phyloP scores from a whole-genome alignment of 2,888 invertebrate genomes.

The Trichogramma dendrolimi region DNA sequence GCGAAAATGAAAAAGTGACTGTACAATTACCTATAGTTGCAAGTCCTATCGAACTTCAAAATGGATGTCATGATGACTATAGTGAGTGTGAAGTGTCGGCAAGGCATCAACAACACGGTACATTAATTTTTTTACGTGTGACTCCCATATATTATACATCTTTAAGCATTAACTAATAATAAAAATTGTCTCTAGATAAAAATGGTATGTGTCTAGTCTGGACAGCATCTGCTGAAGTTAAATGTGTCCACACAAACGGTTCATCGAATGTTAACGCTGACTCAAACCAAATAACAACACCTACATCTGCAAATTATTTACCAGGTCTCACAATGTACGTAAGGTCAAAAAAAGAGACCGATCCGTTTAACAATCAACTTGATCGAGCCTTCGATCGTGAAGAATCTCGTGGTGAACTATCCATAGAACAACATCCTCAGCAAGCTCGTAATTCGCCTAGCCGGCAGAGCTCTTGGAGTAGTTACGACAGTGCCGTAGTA shows the following conservation, averaged over 20 bases:
- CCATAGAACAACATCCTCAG: slow-evolving; percentile 37
- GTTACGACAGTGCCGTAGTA: slow-evolving; percentile 73
- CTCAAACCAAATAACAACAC: slow-evolving; percentile 24
- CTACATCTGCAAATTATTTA: slow-evolving; percentile 11
- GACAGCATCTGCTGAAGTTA: slow-evolving; percentile 52
- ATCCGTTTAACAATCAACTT: slow-evolving; percentile 67
- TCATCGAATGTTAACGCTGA: not conserved
- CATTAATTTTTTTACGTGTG: not conserved
- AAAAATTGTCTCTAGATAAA: slow-evolving; percentile 26
- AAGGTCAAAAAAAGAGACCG: slow-evolving; percentile 52
- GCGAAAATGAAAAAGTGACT: slow-evolving; percentile 5
- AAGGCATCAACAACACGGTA: too few species aligned
- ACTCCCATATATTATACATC: slow-evolving; percentile 25
- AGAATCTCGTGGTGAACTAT: slow-evolving; percentile 55
- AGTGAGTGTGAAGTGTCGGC: too few species aligned
- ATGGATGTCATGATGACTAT: too few species aligned
- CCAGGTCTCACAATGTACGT: not conserved
- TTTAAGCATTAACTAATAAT: not conserved
- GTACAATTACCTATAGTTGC: slow-evolving; percentile 7
- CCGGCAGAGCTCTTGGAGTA: slow-evolving; percentile 74
- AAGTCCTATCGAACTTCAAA: slow-evolving; percentile 1
- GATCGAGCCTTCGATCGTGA: slow-evolving; percentile 71
- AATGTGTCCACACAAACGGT: slow-evolving; percentile 39
- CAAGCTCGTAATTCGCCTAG: slow-evolving; percentile 56
- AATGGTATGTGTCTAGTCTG: slow-evolving; percentile 54